A percentile compares a stretch with the other conserved stretches of the same genome.
Conservation (phyloP, 2,797 vertebrate species). For the Pseudotriccus pelzelni region DNA sequence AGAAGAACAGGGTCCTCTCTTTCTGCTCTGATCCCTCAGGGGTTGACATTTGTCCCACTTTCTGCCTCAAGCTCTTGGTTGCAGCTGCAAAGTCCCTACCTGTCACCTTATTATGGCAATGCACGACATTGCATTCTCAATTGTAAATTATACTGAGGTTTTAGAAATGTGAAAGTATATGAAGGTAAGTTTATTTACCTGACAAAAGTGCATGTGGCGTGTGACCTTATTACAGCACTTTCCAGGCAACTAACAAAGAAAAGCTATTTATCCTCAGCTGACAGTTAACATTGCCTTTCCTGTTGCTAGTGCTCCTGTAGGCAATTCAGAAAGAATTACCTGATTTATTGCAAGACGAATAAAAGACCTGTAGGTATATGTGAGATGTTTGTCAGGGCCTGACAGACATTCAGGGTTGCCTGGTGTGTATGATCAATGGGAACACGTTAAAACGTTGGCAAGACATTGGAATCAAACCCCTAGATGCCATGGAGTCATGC, state of each 20-base stretch:
- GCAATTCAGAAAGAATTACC: slow-evolving; percentile 24
- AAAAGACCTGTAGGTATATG: not conserved
- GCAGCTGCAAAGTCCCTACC: not conserved
- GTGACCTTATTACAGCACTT: slow-evolving; percentile 22
- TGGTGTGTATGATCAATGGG: not conserved
- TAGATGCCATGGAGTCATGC: not conserved
- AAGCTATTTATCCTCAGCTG: slow-evolving; percentile 35
- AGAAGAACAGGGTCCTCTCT: not conserved
- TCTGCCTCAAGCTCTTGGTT: not conserved
- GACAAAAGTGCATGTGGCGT: slow-evolving; percentile 17
- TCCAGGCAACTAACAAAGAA: slow-evolving; percentile 10
- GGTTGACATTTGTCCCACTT: not conserved
- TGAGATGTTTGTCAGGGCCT: not conserved
- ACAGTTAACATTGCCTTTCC: slow-evolving; percentile 27
- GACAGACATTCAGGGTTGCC: not conserved
- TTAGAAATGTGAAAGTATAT: not conserved
- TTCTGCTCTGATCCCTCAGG: not conserved
- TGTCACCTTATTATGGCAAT: not conserved
- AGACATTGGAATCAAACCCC: not conserved
- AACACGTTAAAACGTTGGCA: not conserved
- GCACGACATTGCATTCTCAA: not conserved
- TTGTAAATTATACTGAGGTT: slow-evolving; percentile 20
- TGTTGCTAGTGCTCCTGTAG: slow-evolving; percentile 22
- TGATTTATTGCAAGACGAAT: slow-evolving; percentile 26
- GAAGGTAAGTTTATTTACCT: slow-evolving; percentile 42